A percentile compares a stretch with the other conserved stretches of the same genome.
Conservation (phyloP, 2,888 invertebrate genomes). For the Agrilus biguttatus region DNA sequence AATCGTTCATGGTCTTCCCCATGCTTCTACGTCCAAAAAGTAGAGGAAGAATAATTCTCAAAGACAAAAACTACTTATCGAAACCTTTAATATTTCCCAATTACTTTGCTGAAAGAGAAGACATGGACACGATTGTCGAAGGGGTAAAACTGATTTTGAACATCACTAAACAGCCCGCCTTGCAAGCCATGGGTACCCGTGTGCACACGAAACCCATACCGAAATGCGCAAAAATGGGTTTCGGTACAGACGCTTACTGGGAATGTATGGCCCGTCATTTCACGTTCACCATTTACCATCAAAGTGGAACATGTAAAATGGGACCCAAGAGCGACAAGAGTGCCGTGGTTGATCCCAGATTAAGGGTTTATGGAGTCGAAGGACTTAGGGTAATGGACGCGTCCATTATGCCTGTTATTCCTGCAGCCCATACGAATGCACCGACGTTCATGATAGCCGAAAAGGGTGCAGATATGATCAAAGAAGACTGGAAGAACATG, state of each 20-base stretch:
- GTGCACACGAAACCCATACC: slow-evolving; percentile 45
- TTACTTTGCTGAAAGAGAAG: slow-evolving; percentile 42
- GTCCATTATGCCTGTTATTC: slow-evolving; percentile 65
- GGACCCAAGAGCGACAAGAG: slow-evolving; percentile 39
- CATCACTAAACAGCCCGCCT: slow-evolving; percentile 41
- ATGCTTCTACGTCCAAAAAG: slow-evolving; percentile 45
- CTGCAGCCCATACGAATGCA: slow-evolving; percentile 64
- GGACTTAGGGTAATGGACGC: slow-evolving; percentile 63
- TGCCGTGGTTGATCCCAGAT: slow-evolving; percentile 48
- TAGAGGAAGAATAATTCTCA: slow-evolving; percentile 40
- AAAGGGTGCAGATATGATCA: slow-evolving; percentile 59
- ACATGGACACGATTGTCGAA: slow-evolving; percentile 47
- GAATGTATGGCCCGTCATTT: slow-evolving; percentile 51
- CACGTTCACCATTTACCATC: slow-evolving; percentile 57
- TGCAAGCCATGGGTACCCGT: slow-evolving; percentile 42
- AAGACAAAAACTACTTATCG: slow-evolving; percentile 35
- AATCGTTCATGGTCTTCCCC: slow-evolving; percentile 36
- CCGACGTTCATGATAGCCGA: slow-evolving; percentile 72
- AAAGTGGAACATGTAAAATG: slow-evolving; percentile 54
- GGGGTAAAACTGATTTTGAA: slow-evolving; percentile 46
- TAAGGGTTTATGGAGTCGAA: slow-evolving; percentile 50
- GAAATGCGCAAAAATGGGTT: slow-evolving; percentile 40
- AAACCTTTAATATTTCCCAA: slow-evolving; percentile 48
- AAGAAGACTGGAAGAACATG: slow-evolving; percentile 32
- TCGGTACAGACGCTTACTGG: slow-evolving; percentile 54